These are phyloP conservation scores for Leptocoma aspasia DNA, from an alignment of 2,113 vertebrate species.

Conservation along the genomic window DNA sequence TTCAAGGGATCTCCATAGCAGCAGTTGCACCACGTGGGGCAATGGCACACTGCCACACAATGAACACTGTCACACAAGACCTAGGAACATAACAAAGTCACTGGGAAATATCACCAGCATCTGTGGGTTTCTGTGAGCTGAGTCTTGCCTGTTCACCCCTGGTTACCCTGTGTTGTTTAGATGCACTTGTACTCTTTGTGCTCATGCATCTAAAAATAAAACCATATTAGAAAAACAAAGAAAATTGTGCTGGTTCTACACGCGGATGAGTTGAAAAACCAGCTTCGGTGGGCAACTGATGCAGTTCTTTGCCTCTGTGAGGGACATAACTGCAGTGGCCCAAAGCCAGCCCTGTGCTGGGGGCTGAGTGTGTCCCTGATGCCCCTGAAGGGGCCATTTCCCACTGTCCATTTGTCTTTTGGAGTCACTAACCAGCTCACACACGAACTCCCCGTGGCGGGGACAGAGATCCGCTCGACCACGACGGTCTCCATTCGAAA, in stretches of 20 bases:
- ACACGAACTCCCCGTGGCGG: rapidly evolving
- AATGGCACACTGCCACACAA: background rate
- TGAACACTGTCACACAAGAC: no score
- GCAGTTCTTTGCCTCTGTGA: background rate
- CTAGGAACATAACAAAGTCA: background rate
- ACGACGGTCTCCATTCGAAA: rapidly evolving
- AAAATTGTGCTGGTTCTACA: background rate
- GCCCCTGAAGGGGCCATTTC: background rate
- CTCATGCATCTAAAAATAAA: background rate
- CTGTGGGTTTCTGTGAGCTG: background rate
- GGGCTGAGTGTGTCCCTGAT: background rate
- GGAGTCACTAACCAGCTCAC: background rate
- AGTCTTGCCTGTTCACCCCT: background rate
- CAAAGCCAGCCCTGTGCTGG: background rate
- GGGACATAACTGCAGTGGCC: background rate
- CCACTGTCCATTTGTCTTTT: background rate
- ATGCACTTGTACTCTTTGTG: background rate
- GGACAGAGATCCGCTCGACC: rapidly evolving
- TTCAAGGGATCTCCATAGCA: background rate
- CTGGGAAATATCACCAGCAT: background rate
- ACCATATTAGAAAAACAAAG: background rate
- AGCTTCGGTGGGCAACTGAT: background rate
- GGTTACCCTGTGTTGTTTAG: background rate
- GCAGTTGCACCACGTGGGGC: background rate
- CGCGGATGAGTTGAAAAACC: background rate